These are phyloP conservation scores for Pseudeuparius sepicola DNA, from an alignment of 2,888 invertebrate genomes.

Conservation along the genomic window DNA sequence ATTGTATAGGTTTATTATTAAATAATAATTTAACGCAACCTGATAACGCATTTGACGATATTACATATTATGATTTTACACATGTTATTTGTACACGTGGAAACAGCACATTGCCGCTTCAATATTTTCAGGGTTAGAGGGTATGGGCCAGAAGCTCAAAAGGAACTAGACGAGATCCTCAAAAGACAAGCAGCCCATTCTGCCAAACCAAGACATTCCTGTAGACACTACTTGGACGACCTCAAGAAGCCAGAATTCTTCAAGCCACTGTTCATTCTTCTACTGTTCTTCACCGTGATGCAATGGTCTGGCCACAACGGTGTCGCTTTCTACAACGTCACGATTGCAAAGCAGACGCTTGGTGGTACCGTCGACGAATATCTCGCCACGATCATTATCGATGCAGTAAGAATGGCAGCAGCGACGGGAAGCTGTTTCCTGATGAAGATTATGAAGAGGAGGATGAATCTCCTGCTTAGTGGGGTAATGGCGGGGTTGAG, in stretches of 20 bases:
- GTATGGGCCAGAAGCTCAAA: conserved; percentile 37
- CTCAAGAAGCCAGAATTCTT: conserved; percentile 41
- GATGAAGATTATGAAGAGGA: conserved; percentile 51
- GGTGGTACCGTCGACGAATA: conserved; percentile 53
- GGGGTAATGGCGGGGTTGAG: too few species aligned
- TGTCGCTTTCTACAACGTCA: conserved; percentile 58
- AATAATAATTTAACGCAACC: too few species aligned
- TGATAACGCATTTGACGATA: too few species aligned
- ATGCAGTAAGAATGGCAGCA: conserved; percentile 50
- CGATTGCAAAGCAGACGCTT: conserved; percentile 46
- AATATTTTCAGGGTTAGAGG: conserved; percentile 37
- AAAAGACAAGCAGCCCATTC: too few species aligned
- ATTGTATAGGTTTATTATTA: too few species aligned
- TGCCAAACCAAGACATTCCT: too few species aligned
- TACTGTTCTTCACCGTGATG: conserved; percentile 52
- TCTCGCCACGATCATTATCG: conserved; percentile 54
- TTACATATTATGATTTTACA: too few species aligned
- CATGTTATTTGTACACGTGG: too few species aligned
- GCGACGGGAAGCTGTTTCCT: conserved; percentile 53
- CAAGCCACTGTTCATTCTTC: conserved; percentile 50
- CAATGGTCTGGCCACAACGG: conserved; percentile 63
- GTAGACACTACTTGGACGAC: conserved; percentile 37
- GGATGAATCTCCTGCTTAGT: too few species aligned
- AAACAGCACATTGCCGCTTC: too few species aligned
- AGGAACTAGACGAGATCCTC: too few species aligned